phyloP scores from a whole-genome alignment of 2,888 invertebrate species.

The Parnassius apollo region DNA sequence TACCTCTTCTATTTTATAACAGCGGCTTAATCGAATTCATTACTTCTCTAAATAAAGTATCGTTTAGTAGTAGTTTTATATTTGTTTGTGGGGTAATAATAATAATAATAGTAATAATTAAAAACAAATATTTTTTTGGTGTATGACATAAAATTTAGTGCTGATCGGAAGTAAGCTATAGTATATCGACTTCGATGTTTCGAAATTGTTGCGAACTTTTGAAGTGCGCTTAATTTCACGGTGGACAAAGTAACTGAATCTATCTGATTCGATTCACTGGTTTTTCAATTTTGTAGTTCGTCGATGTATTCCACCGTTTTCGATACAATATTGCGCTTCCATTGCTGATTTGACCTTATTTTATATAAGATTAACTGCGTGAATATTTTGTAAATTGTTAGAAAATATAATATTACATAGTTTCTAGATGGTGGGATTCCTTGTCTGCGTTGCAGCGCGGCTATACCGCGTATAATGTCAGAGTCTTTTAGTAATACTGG shows the following conservation, averaged over 20 bases:
- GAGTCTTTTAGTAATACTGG: too few relatives aligned
- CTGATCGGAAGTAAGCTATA: neutral
- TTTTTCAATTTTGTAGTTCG: constrained; percentile 27
- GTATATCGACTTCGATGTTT: constrained; percentile 3
- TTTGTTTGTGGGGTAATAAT: neutral
- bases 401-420: too few relatives aligned
- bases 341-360: constrained; percentile 3
- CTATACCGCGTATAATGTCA: too few relatives aligned
- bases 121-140: neutral
- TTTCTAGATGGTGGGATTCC: too few relatives aligned
- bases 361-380: constrained; percentile 7
- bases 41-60: too few relatives aligned
- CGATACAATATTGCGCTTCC: constrained; percentile 15
- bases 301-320: constrained; percentile 23
- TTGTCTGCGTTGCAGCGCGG: neutral
- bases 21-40: too few relatives aligned
- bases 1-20: too few relatives aligned
- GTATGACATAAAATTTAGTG: neutral
- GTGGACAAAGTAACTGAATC: constrained; percentile 27
- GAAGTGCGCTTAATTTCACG: constrained; percentile 28
- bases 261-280: constrained; percentile 25
- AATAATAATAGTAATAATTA: neutral
- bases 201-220: constrained; percentile 21
- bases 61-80: too few relatives aligned
- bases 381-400: too few relatives aligned